Base-by-base conservation (phyloP, 2,888 invertebrate genomes). In the Invenusta paracnida region DNA sequence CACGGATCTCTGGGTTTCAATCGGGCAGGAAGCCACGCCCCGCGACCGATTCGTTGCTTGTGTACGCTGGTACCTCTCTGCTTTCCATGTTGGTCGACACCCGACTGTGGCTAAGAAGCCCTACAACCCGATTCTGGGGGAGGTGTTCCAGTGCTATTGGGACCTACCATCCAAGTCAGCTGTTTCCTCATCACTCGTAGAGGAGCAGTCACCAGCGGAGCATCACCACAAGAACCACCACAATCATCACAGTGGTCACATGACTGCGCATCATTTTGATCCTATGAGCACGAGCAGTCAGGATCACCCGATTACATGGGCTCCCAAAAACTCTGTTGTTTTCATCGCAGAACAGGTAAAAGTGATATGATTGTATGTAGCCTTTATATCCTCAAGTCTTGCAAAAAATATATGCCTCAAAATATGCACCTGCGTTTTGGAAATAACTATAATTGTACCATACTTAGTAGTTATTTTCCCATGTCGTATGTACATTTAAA, bases 71-170 rank as follows among this genome's bases (percentile, higher is more conserved):
- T 99, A 99, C 93, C 92, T 99, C 89, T 96, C 97, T 89, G 97
- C 98, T 86, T 99, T 97, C 93, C 98, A 99, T 93, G 99, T 99
- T 0, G 98, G 98, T 0, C 94, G 99, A 88, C 97, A 97, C 92
- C 96, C 96, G 88, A 94, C 96, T 67, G 97, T 99, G 28, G 98
- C 98, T 88, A 97, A 97, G 92, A 97, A 97, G 91, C 97, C 97
- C 0, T 97, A 97, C 91, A 97, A 97, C 93, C 97, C 97, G 0
- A 95, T 97, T 85, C 93, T 97, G 82, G 97, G 97, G 0, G 99
- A 99, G 93, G 94, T 96, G 87, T 99, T 99, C 92, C 94, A 87
- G 79, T 93, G 93, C 88, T 90, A 90, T 88, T 93, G 92, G 90
- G 29, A 67, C 31, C 29, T 84, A 27, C 81, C 67, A 17, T 17